Base-by-base conservation (phyloP, 2,888 invertebrate species). In the Salticus scenicus region DNA sequence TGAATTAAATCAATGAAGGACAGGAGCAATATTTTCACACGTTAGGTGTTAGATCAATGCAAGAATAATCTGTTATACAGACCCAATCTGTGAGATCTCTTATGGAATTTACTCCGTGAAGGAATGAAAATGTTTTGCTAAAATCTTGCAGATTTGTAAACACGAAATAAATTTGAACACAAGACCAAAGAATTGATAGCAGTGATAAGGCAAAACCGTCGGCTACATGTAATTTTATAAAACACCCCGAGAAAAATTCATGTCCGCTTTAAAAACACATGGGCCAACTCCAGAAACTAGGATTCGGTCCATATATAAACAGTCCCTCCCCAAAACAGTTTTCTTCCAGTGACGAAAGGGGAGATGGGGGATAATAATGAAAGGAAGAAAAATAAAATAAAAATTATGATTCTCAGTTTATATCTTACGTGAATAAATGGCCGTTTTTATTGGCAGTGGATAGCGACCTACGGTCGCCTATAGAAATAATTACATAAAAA, bases 381-480 rank as follows among this genome's bases (percentile, higher is more conserved):
- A 37, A 10, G 37, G 37, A 37, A 37, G 4, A 37, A 37, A 7
- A 37, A 37, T 7, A 37, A 10, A 37, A 37, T 7, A 10, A 37
- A 37, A 37, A n/a, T n/a, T 4, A 37, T 7, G 10, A 37, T 7
- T 37, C 37, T 10, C 37, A 20, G 12, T n/a, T 27, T 24, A 24
- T 66, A 66, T 66, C 66, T 66, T 31, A 66, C 37, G 67, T 20
- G 67, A 67, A 67, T 57, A 24, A 24, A 12, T 10, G n/a, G 24
- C 31, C 28, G 57, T 42, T 81, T 81, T 75, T 75, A 81, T 81
- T 74, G 81, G 63, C 69, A n/a, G 41, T 63, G 57, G 37, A 57
- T 69, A 74, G 80, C 81, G 81, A 67, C 81, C 75, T 37, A 42
- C 30, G 74, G 81, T 81, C 81, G 81, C 74, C 81, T 67, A 70